Evolutionary conservation across 2,888 invertebrate genomes (phyloP), one percentile per base, ranked within the genome.

Genomic region (Pseudolycoriella hygida): DNA sequence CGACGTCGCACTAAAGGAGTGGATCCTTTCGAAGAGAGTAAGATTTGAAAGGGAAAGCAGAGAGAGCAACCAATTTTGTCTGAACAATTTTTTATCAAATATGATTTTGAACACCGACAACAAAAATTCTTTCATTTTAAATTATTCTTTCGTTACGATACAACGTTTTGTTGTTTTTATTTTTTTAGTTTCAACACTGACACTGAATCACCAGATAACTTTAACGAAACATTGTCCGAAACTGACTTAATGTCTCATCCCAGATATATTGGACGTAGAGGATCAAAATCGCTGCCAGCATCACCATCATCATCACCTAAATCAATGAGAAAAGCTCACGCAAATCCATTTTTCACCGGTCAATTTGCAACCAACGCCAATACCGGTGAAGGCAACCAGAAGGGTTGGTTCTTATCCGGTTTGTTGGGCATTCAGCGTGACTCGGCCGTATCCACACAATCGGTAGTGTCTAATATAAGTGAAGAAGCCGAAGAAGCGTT

Each of bases 281-380:
- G 77, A 49, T 82, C 81, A 59, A 75, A 69, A 62, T 82, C 81
- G 17, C 62, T 83, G 49, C 84, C 84, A 1, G 72, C 73, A 0
- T 76, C 80, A 1, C 83, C 83, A 0, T 60, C 74, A 3, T 65
- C 73, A 46, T 74, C 81, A 12, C 80, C 80, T 40, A 53, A 52
- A 51, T 47, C 52, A 47, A 49, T 50, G 49, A 47, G 52, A 46
- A 51, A 51, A 49, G 59, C 63, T 69, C 73, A n/a, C 69, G 76
- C 48, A 76, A 72, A 57, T 65, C 70, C 15, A 60, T 82, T 69
- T 55, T 73, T 74, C 53, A 72, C 73, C 3, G 67, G 68, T 2
- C 59, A 69, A 2, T 70, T 48, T 50, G 43, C 50, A 11, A 18
- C 31, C 12, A 47, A 14, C 31, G 49, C 38, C 30, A 40, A 37